Base-by-base conservation (phyloP, 1,140 invertebrate genomes). In the Lordiphosa clarofinis region DNA sequence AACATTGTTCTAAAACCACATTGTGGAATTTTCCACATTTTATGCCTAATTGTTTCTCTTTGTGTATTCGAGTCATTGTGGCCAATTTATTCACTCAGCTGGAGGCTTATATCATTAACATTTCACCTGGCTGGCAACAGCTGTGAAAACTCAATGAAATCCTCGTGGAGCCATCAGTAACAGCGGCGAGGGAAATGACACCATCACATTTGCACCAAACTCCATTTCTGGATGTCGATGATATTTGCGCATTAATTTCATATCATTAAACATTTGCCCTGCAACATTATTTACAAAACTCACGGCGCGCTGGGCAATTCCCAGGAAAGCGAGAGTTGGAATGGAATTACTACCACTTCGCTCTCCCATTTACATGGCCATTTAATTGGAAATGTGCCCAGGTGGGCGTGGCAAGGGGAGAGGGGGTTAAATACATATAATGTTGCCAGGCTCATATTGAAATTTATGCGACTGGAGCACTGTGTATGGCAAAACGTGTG, bases 161-260 rank as follows among this genome's bases (percentile, higher is more conserved):
- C 33, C 64, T 54, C 64, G 39, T 38, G 28, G 43, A 10, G 4
- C 31, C 55, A 57, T 38, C 48, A 50, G 40, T 37, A 40, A 28
- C 24, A 4, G 33, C 31, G 43, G 53, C 11, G 11, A 11, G 43
- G 43, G 43, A 46, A 46, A 31, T 46, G 21, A 44, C 42, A 44
- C 42, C 42, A 44, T 44, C 3, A 11, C 24, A 28, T 19, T 28
- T 28, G 12, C 7, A 10, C 24, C 39, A 10, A 46, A 8, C 12
- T 46, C 24, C 66, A 68, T 59, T 60, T 68, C 15, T 49, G 47
- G 44, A 53, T 56, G 57, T 59, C 54, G 46, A 52, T 58, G 67
- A 82, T 82, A 81, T 72, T 81, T 81, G 58, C 72, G 49, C 62
- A 81, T 81, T 81, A 82, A 82, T 81, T 81, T 75, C 75, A 56